Conservation (phyloP, 2,113 vertebrate genomes). For the Catharus bicknelli region DNA sequence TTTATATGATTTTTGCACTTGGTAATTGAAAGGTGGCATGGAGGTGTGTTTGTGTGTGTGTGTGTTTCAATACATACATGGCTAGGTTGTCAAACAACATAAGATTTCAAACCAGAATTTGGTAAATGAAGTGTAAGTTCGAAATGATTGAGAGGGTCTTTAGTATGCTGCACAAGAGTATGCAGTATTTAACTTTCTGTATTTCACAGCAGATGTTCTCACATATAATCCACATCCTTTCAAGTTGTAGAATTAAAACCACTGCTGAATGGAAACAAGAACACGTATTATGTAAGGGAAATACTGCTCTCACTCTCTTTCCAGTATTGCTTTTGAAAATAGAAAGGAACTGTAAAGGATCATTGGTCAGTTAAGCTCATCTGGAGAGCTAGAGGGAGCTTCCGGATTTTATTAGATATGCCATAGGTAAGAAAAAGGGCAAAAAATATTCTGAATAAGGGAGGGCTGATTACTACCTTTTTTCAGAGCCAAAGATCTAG, state of each 20-base stretch:
- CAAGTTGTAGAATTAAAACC: conserved; percentile 59
- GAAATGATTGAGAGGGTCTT: conserved; percentile 44
- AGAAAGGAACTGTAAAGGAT: conserved; percentile 62
- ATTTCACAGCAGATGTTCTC: conserved; percentile 68
- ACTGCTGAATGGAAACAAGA: conserved; percentile 54
- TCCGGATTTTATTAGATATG: conserved; percentile 66
- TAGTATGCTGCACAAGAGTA: conserved; percentile 17
- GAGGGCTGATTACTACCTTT: not conserved
- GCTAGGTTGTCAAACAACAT: conserved; percentile 27
- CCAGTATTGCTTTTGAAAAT: conserved; percentile 44
- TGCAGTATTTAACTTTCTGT: conserved; percentile 52
- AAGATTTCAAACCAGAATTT: conserved; percentile 42
- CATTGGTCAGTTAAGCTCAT: conserved; percentile 70
- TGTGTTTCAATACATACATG: not conserved
- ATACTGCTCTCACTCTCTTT: conserved; percentile 20
- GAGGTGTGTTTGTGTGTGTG: not conserved
- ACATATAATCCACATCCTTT: conserved; percentile 63
- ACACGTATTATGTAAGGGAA: conserved; percentile 55
- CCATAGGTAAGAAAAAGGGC: not conserved
- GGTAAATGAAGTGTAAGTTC: conserved; percentile 41
- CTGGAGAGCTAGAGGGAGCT: conserved; percentile 72
- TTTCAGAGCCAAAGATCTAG: not conserved
- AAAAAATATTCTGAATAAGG: not conserved
- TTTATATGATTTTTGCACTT: conserved; percentile 3
- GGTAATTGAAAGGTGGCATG: not conserved